Conservation (phyloP, 2,113 vertebrate genomes). For the Pedionomus torquatus region DNA sequence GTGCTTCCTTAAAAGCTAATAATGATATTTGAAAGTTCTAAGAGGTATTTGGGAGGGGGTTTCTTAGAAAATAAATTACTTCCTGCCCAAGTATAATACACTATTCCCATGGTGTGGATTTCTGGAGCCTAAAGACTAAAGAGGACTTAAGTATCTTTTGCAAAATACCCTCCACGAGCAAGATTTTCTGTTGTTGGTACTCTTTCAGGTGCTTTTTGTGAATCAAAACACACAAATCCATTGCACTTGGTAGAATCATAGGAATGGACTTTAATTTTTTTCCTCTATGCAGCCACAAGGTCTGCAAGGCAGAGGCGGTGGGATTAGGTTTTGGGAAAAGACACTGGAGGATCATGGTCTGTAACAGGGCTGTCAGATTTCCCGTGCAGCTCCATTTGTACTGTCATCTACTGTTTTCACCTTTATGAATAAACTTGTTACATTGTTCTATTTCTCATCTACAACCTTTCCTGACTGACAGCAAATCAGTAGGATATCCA, state of each 20-base stretch:
- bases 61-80: neutral
- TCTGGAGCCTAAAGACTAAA: neutral
- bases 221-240: neutral
- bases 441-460: neutral
- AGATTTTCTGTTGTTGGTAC: neutral
- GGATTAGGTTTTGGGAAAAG: neutral
- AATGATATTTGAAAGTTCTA: neutral
- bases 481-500: neutral
- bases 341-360: neutral
- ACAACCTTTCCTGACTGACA: neutral
- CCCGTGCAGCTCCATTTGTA: neutral
- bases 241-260: neutral
- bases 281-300: neutral
- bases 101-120: neutral
- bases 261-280: neutral
- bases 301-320: fast-evolving
- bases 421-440: neutral
- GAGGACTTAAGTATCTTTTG: neutral
- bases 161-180: neutral
- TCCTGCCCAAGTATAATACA: neutral
- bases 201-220: neutral
- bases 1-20: neutral
- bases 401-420: neutral
- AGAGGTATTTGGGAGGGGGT: neutral
- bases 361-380: neutral